Conservation (phyloP, 2,113 vertebrate genomes). For the Pteronura brasiliensis region DNA sequence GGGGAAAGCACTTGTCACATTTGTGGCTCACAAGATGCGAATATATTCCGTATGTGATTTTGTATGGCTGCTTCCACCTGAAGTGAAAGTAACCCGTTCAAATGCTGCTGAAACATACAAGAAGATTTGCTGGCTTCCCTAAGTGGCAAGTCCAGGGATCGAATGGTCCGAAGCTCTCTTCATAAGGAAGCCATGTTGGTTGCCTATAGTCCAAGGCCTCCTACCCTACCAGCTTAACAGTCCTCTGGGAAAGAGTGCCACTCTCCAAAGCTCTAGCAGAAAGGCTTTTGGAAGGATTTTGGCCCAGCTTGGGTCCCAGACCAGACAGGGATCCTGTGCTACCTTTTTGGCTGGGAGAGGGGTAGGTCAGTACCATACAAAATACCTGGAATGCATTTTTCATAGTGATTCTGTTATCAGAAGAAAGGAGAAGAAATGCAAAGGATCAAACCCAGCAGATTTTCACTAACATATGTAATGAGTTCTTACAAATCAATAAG, state of each 20-base stretch:
- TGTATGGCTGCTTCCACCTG: background rate
- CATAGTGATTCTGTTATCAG: background rate
- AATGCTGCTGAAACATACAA: background rate
- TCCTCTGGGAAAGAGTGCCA: background rate
- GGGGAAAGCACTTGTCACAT: background rate
- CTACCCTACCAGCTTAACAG: background rate
- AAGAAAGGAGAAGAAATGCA: background rate
- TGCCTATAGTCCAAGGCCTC: background rate
- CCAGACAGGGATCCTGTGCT: background rate
- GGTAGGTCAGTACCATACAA: background rate
- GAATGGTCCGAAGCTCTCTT: background rate
- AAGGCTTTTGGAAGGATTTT: background rate
- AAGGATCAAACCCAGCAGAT: background rate
- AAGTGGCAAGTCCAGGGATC: background rate
- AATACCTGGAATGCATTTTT: background rate
- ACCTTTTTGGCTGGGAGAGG: background rate
- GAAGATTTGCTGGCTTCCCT: background rate
- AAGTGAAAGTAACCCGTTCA: background rate
- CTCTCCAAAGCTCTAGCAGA: background rate
- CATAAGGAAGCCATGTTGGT: background rate
- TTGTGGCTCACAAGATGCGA: background rate
- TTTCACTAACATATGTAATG: constrained; percentile 3
- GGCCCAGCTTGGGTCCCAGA: background rate
- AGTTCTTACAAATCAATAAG: background rate
- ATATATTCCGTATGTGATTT: background rate